phyloP scores from a whole-genome alignment of 64 coral and sea anemone species.

The Trachythela sp. region DNA sequence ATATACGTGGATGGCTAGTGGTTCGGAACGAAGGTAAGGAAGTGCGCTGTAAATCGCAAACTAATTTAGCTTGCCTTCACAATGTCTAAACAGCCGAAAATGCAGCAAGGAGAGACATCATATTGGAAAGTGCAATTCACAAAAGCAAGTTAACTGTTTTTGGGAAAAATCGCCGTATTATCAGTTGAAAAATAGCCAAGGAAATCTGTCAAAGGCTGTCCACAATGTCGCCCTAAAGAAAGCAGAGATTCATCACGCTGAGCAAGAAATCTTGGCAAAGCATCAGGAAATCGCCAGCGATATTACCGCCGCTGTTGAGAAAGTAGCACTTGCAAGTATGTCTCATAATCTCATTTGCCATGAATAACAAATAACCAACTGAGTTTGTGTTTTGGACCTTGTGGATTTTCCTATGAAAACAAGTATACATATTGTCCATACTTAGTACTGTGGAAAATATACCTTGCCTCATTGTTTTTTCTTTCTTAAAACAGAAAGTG shows the following conservation, averaged over 20 bases:
- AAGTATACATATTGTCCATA: too few species aligned
- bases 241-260: not conserved
- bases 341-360: too few species aligned
- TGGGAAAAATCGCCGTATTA: conserved; percentile 24
- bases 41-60: conserved; percentile 1
- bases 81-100: conserved; percentile 22
- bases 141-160: not conserved
- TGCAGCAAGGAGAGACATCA: not conserved
- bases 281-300: not conserved
- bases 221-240: not conserved
- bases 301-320: not conserved
- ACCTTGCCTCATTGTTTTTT: not conserved
- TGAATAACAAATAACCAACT: too few species aligned
- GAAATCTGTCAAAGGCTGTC: not conserved
- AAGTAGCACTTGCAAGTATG: not conserved
- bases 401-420: too few species aligned
- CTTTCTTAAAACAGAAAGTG: not conserved
- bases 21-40: not conserved
- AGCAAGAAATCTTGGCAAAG: not conserved
- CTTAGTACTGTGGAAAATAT: too few species aligned
- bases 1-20: not conserved
- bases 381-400: too few species aligned
- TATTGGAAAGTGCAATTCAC: conserved; percentile 6
- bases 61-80: not conserved
- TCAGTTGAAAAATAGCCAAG: not conserved